Evolutionary conservation across 2,797 vertebrate species (phyloP).

Genomic region (Xenops minutus): DNA sequence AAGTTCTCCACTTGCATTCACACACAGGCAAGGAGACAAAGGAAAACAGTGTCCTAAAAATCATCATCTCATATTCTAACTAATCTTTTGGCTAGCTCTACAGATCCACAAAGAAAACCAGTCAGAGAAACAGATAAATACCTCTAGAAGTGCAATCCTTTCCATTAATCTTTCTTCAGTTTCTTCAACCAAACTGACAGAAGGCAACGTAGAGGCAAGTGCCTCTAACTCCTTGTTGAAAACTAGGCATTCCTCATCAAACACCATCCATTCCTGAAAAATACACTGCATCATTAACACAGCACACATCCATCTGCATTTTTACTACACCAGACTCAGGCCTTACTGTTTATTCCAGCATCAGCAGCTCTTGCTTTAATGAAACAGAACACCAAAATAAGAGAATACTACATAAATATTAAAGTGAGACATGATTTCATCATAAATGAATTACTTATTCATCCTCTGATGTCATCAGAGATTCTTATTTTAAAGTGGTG

Average conservation of each 20-base stretch:
- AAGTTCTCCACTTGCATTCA: background rate
- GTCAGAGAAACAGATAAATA: slow-evolving; percentile 46
- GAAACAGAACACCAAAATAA: background rate
- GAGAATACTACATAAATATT: background rate
- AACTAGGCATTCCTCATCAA: slow-evolving; percentile 78
- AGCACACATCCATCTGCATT: background rate
- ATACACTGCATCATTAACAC: background rate
- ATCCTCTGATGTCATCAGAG: background rate
- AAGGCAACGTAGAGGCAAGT: slow-evolving; percentile 75
- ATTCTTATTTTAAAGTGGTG: background rate
- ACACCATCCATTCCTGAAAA: slow-evolving; percentile 84
- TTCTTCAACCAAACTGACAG: slow-evolving; percentile 75
- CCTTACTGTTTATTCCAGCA: background rate
- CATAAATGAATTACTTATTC: background rate
- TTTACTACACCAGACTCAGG: background rate
- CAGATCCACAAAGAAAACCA: background rate
- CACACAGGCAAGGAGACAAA: background rate
- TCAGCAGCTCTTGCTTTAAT: background rate
- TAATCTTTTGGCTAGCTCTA: background rate
- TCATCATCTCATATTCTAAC: background rate
- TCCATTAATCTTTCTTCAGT: slow-evolving; percentile 79
- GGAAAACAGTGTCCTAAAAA: background rate
- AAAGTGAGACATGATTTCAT: background rate
- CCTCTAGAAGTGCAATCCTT: slow-evolving; percentile 80
- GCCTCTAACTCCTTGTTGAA: slow-evolving; percentile 79